Conservation (phyloP, 1,140 invertebrate genomes). For the Bombus terrestris region DNA sequence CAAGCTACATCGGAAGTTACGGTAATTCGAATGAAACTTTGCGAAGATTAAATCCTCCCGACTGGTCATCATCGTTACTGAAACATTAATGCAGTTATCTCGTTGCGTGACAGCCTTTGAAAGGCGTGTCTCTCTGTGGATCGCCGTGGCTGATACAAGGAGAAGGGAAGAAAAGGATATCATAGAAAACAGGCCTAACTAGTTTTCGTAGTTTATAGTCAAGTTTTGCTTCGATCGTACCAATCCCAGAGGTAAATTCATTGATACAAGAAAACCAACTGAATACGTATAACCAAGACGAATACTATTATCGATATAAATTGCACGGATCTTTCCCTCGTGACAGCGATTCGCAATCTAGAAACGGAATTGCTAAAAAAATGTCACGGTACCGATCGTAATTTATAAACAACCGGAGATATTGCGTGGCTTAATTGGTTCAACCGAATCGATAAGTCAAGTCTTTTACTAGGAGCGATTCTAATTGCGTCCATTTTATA, state of each 20-base stretch:
- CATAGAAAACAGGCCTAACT: conserved; percentile 58
- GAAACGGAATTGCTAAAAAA: neutral
- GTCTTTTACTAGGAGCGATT: neutral
- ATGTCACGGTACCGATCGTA: neutral
- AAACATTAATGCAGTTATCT: conserved; percentile 64
- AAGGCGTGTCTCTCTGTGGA: conserved; percentile 49
- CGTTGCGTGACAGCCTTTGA: conserved; percentile 56
- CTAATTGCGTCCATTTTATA: neutral
- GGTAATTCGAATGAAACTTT: conserved; percentile 41
- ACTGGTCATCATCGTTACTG: conserved; percentile 46
- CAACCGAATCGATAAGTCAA: neutral
- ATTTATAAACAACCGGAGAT: neutral
- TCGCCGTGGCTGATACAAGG: conserved; percentile 19
- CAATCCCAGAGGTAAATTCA: conserved; percentile 20
- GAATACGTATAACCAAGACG: conserved; percentile 3
- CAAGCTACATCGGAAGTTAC: conserved; percentile 28
- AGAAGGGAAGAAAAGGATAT: neutral
- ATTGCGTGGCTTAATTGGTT: neutral
- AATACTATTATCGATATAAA: conserved; percentile 28
- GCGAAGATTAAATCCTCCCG: conserved; percentile 55
- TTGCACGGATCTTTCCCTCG: conserved; percentile 8
- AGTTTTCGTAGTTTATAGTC: conserved; percentile 54
- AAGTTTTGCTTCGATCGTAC: neutral
- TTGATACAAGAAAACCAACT: conserved; percentile 24
- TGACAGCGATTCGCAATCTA: neutral